A percentile compares a stretch with the other conserved stretches of the same genome.
Evolutionary conservation across 2,113 vertebrate species (phyloP).

Genomic region (Tachysurus fulvidraco): DNA sequence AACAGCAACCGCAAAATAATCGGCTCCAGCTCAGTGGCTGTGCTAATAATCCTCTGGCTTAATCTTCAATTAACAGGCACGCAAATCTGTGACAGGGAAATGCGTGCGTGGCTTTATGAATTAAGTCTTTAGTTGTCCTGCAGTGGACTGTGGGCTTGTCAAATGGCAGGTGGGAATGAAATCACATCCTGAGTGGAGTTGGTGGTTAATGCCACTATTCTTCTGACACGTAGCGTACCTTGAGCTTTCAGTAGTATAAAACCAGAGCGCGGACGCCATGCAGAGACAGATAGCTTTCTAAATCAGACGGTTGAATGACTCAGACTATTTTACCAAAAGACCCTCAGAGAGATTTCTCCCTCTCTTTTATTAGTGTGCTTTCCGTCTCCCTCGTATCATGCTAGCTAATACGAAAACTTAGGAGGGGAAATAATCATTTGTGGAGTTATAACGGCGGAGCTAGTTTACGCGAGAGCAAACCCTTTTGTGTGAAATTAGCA

Average conservation of each 20-base stretch:
- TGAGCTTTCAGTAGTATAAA: not conserved
- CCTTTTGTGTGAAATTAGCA: not conserved
- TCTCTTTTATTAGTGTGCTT: not conserved
- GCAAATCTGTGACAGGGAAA: constrained; percentile 69
- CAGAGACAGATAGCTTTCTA: not conserved
- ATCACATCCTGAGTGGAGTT: constrained; percentile 31
- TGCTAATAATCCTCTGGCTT: constrained; percentile 76
- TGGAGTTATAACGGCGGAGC: not conserved
- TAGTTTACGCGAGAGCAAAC: too few species aligned
- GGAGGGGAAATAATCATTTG: not conserved
- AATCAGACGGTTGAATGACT: not conserved
- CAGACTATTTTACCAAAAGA: not conserved
- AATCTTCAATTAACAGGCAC: constrained; percentile 75
- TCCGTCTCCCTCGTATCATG: not conserved
- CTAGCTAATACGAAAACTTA: not conserved
- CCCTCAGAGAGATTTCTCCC: not conserved
- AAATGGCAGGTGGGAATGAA: constrained; percentile 40
- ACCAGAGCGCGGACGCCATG: not conserved
- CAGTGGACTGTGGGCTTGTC: constrained; percentile 15
- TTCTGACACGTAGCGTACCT: constrained; percentile 3
- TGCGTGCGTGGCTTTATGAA: constrained; percentile 61
- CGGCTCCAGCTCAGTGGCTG: constrained; percentile 72
- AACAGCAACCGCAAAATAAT: constrained; percentile 68
- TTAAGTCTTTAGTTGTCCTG: constrained; percentile 23
- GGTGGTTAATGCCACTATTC: not conserved